Base-by-base conservation (phyloP, 1,140 invertebrate species). In the Heterodera carotae region DNA sequence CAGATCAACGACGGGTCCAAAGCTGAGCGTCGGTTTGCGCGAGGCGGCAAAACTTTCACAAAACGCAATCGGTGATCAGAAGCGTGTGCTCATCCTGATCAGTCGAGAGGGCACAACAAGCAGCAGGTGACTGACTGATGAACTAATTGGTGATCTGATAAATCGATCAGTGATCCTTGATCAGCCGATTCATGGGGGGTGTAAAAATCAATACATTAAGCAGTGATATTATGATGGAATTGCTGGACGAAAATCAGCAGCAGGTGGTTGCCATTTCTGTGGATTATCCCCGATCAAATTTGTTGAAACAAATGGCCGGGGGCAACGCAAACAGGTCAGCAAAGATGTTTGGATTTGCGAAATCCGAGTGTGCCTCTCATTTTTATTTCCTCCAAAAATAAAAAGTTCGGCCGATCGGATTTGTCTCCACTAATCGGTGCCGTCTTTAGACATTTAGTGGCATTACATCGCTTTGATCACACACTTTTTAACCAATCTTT, bases 71-170 rank as follows among this genome's bases (percentile, higher is more conserved):
- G 33, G 2, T 59, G 84, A 83, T 59, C 76, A 77, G 12, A 68
- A 80, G 27, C 69, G 79, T 56, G 36, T 85, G 29, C 77, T 84
- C 29, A 53, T 85, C 6, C 73, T 85, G 64, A 77, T 85, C 60
- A 85, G 84, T 75, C 56, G 83, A 15, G 83, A 85, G 66, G 83
- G 83, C 29, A 81, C 81, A 27, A 84, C n/a, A n/a, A n/a, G n/a
- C n/a, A n/a, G 80, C 80, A 84, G 81, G 76, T 81, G 64, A n/a
- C 8, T n/a, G n/a, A n/a, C n/a, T n/a, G n/a, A n/a, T n/a, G n/a
- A n/a, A n/a, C n/a, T n/a, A n/a, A n/a, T n/a, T n/a, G n/a, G n/a
- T n/a, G n/a, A n/a, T n/a, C n/a, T n/a, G n/a, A n/a, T n/a, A n/a
- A n/a, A n/a, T n/a, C n/a, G n/a, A n/a, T n/a, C n/a, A n/a, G n/a